Percentiles rank a stretch among this genome's conserved stretches.
Conservation (phyloP, 2,888 invertebrate genomes). For the Tachina fera region DNA sequence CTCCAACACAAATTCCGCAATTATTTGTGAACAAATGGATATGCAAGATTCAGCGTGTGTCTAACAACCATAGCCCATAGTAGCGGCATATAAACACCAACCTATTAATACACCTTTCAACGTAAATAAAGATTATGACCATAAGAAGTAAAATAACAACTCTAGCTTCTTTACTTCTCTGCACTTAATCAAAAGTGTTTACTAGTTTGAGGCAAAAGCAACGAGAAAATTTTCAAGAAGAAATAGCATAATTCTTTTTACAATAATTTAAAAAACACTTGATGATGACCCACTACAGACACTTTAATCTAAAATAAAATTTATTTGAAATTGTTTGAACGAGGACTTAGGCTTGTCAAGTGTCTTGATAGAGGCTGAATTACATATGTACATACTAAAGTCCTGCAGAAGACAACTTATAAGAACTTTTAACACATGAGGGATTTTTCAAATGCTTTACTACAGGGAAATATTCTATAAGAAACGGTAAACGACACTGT, state of each 20-base stretch:
- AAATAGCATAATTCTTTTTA: slow-evolving; percentile 32
- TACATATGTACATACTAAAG: neutral
- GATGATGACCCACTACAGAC: slow-evolving; percentile 61
- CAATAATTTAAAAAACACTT: slow-evolving; percentile 42
- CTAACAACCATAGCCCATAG: no score
- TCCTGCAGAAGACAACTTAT: no score
- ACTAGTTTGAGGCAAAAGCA: slow-evolving; percentile 15
- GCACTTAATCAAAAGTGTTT: slow-evolving; percentile 32
- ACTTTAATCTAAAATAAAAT: slow-evolving; percentile 46
- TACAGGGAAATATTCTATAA: no score
- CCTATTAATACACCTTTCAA: no score
- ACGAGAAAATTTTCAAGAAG: neutral
- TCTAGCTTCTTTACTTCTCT: neutral
- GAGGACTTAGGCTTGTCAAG: slow-evolving; percentile 51
- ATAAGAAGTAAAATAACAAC: neutral
- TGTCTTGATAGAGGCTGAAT: slow-evolving; percentile 38
- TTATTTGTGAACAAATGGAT: no score
- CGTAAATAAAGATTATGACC: neutral
- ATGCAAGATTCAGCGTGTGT: no score
- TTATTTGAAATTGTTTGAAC: slow-evolving; percentile 37
- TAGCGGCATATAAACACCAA: neutral
- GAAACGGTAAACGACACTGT: no score
- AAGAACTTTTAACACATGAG: no score
- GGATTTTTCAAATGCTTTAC: no score
- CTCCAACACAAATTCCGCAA: no score